Evolutionary conservation across 2,888 invertebrate genomes (phyloP).

Genomic region (Chalcis sispes): DNA sequence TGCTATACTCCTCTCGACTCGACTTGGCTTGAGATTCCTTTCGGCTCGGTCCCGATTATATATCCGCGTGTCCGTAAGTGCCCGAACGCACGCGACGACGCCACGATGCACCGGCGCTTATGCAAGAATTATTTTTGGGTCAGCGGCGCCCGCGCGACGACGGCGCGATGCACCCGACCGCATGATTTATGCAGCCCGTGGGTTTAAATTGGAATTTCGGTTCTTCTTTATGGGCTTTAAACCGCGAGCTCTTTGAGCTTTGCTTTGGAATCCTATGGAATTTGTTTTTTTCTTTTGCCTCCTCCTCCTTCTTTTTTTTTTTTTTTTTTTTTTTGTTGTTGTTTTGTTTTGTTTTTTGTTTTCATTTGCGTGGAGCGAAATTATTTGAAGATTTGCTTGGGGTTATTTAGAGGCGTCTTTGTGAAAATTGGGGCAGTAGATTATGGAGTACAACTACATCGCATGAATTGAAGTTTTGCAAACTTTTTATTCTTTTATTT

Average conservation of each 20-base stretch:
- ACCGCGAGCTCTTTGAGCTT: no score
- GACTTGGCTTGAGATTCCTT: no score
- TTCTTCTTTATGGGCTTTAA: neutral
- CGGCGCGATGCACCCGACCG: constrained; percentile 1
- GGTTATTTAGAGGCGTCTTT: neutral
- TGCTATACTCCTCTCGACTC: no score
- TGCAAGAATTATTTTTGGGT: constrained; percentile 50
- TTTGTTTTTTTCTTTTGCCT: neutral
- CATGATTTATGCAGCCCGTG: constrained; percentile 34
- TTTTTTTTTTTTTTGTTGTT: neutral
- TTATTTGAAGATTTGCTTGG: neutral
- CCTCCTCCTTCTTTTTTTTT: neutral
- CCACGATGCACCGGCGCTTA: constrained; percentile 43
- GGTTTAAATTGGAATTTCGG: constrained; percentile 14
- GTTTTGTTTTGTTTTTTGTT: neutral
- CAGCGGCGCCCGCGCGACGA: constrained; percentile 24
- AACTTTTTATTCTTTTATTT: no score
- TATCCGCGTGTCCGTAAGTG: neutral
- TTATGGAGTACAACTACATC: no score
- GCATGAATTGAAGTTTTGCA: neutral
- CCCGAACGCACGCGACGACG: constrained; percentile 29
- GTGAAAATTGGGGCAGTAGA: neutral
- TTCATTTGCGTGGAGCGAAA: neutral
- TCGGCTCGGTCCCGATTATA: constrained; percentile 39
- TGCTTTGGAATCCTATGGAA: no score